Percentiles rank a stretch among this genome's conserved stretches.
These are phyloP conservation scores for Physella acuta DNA, from an alignment of 1,140 invertebrate species.

Conservation along the genomic window DNA sequence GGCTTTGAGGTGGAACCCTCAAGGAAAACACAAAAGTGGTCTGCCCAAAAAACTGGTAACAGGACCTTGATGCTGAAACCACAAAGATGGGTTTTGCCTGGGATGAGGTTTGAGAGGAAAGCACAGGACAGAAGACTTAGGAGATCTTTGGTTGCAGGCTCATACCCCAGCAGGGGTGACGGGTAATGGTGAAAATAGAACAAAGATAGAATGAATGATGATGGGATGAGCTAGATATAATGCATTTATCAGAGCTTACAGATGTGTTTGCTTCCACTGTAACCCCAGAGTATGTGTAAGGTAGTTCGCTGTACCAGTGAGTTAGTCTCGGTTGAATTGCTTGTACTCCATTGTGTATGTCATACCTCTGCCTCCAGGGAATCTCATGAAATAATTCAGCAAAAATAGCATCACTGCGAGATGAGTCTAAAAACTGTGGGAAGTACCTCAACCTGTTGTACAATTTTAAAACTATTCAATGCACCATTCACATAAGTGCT, in stretches of 20 bases:
- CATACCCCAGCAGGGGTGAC: neutral
- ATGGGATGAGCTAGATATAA: neutral
- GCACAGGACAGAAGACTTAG: neutral
- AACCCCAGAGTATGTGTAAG: conserved; percentile 61
- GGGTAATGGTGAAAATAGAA: neutral
- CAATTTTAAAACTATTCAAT: no score
- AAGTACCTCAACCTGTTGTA: conserved; percentile 54
- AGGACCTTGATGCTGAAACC: no score
- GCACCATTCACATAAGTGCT: no score
- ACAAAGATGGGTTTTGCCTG: no score
- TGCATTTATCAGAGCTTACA: no score
- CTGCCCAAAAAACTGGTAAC: no score
- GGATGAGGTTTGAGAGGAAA: no score
- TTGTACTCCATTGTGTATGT: conserved; percentile 53
- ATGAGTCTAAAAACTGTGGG: conserved; percentile 55
- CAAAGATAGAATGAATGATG: neutral
- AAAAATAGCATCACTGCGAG: conserved; percentile 53
- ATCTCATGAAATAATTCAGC: conserved; percentile 55
- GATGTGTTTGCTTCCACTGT: conserved; percentile 50
- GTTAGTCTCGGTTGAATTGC: conserved; percentile 61
- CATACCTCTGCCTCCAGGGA: conserved; percentile 61
- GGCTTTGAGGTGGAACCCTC: no score
- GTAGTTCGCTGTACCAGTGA: conserved; percentile 63
- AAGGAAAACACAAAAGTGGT: no score
- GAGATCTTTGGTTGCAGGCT: neutral